These are phyloP conservation scores for Caerostris extrusa DNA, from an alignment of 1,140 invertebrate genomes.

Conservation along the genomic window DNA sequence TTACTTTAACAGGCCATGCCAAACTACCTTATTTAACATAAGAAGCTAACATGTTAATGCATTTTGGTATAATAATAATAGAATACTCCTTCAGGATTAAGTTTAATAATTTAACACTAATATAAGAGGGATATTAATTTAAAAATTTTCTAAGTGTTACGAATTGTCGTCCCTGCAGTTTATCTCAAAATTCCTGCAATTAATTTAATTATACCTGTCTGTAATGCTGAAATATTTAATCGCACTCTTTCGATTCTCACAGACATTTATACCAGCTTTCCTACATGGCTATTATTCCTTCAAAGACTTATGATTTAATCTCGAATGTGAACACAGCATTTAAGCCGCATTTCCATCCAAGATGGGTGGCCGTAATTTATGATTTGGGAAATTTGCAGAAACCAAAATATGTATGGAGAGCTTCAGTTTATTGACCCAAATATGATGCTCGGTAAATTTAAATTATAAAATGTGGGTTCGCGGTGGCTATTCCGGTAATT, in stretches of 20 bases:
- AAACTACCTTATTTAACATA: too few relatives aligned
- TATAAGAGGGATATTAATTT: too few relatives aligned
- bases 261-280: background rate
- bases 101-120: too few relatives aligned
- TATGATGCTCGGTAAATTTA: background rate
- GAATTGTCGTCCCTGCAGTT: too few relatives aligned
- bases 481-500: background rate
- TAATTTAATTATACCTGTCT: background rate
- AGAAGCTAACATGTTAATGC: too few relatives aligned
- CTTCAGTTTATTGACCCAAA: background rate
- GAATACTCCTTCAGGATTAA: too few relatives aligned
- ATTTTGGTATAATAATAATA: too few relatives aligned
- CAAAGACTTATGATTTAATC: conserved; percentile 2
- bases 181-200: background rate
- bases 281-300: background rate
- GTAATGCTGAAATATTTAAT: background rate
- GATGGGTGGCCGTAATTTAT: conserved; percentile 10
- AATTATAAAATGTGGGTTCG: background rate
- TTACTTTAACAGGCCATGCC: too few relatives aligned
- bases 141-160: too few relatives aligned
- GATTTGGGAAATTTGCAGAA: background rate
- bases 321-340: background rate
- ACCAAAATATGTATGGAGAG: background rate
- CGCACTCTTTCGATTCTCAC: background rate
- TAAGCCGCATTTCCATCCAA: background rate